A percentile compares a stretch with the other conserved stretches of the same genome.
Evolutionary conservation across 2,888 invertebrate genomes (phyloP).

Genomic region (Hybos culiciformis): DNA sequence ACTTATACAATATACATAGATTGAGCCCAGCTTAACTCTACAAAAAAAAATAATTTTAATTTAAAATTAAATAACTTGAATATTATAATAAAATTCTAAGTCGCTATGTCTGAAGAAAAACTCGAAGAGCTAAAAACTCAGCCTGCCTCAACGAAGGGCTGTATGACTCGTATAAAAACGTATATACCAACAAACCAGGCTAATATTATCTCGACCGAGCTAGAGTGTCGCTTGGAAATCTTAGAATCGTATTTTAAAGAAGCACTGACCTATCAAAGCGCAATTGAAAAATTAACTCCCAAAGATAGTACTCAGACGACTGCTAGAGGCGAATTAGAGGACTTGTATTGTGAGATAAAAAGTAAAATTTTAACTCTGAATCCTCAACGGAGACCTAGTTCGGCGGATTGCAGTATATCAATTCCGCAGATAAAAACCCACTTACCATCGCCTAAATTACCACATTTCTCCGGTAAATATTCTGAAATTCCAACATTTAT

Average conservation of each 20-base stretch:
- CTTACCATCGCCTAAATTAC: background rate
- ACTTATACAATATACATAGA: too few species aligned
- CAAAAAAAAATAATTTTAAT: too few species aligned
- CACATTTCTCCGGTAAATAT: slow-evolving; percentile 1
- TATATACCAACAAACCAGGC: too few species aligned
- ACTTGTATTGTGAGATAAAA: slow-evolving; percentile 2
- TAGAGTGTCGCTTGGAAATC: slow-evolving; percentile 1
- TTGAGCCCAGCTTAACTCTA: too few species aligned
- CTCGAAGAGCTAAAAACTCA: background rate
- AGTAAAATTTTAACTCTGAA: background rate
- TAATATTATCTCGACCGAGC: background rate
- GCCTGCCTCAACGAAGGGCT: background rate
- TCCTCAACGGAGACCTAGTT: background rate
- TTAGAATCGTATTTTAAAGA: slow-evolving; percentile 1
- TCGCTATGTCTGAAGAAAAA: background rate
- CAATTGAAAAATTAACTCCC: background rate
- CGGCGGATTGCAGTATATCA: background rate
- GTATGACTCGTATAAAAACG: background rate
- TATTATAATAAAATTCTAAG: too few species aligned
- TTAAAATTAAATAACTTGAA: too few species aligned
- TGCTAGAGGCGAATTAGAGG: background rate
- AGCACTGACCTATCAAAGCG: background rate
- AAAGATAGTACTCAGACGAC: background rate
- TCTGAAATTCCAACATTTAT: slow-evolving; percentile 3
- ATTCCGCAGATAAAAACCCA: background rate